Percentiles rank a stretch among this genome's conserved stretches.
These are phyloP conservation scores for Drosophila peninsularis DNA, from an alignment of 2,888 invertebrate species.

Conservation along the genomic window DNA sequence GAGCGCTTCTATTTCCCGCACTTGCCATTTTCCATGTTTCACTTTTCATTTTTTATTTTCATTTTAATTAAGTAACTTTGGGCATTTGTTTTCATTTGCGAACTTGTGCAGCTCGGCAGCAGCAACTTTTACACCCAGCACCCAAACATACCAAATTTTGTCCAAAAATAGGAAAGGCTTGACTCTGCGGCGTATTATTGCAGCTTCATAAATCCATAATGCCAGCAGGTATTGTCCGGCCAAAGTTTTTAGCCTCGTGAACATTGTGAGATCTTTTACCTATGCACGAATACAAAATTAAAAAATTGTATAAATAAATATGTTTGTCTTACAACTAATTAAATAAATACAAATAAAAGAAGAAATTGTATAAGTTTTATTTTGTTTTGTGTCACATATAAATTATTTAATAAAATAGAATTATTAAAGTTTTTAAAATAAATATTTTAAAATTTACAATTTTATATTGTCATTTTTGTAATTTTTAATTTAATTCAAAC, in stretches of 20 bases:
- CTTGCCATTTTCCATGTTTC: slow-evolving; percentile 7
- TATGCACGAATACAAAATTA: no score
- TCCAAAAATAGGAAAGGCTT: slow-evolving; percentile 27
- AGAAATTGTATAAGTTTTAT: no score
- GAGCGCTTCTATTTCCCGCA: slow-evolving; percentile 29
- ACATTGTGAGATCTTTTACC: background rate
- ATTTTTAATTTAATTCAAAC: no score
- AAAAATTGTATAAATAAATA: no score
- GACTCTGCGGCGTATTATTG: slow-evolving; percentile 17
- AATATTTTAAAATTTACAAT: no score
- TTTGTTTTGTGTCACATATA: no score
- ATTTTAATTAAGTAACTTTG: slow-evolving; percentile 68
- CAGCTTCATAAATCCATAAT: slow-evolving; percentile 8
- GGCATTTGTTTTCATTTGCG: slow-evolving; percentile 66
- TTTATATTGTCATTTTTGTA: no score
- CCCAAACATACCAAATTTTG: slow-evolving; percentile 24
- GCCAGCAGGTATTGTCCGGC: background rate
- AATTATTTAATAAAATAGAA: no score
- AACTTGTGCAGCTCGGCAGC: slow-evolving; percentile 50
- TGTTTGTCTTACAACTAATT: no score
- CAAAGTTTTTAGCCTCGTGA: background rate
- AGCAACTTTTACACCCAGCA: slow-evolving; percentile 42
- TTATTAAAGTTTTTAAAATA: no score
- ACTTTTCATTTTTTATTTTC: slow-evolving; percentile 25
- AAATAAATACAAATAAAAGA: no score